Evolutionary conservation across 64 coral and sea anemone genomes (phyloP), one percentile per base, ranked within the genome.

Genomic region (Astreopora myriophthalma): DNA sequence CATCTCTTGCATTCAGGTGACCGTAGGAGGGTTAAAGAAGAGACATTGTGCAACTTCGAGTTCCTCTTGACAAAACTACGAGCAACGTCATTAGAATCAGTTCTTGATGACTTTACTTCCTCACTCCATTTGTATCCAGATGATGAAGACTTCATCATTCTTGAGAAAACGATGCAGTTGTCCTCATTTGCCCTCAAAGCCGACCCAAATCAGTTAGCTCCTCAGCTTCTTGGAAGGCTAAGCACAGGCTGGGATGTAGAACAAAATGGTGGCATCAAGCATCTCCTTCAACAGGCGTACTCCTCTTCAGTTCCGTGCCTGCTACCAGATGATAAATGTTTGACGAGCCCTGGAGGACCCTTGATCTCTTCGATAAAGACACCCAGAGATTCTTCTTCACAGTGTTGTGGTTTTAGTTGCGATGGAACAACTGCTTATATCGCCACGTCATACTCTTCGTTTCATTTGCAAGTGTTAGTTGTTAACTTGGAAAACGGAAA

Each of bases 161-260:
- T 98, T 26, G 57, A 87, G 37, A 88, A 98, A 78, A 91, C 92
- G 1, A 44, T 98, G 6, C 93, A 93, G 60, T 73, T 98, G 76
- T 98, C 92, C 34, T 85, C 92, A 6, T 93, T 87, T 80, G 93
- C 96, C 35, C 67, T 98, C 8, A 88, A 69, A 44, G 67, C 58
- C 17, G 89, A 87, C 26, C n/a, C 88, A 35, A 74, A 86, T 76
- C 96, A 98, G 36, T 62, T 98, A 3, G 96, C 96, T 25, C 52
- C 96, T 46, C 96, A 98, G 33, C 89, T 98, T 36, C 87, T 98
- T 76, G 96, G 92, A 29, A 93, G 96, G 28, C 77, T 98, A 34
- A 58, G 29, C 0, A 19, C 71, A 19, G 65, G 46, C 8, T 37
- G 29, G 1, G 61, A 81, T 36, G 38, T 57, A 38, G 69, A 39